Conservation (phyloP, 2,797 vertebrate species). For the Lates japonicus region DNA sequence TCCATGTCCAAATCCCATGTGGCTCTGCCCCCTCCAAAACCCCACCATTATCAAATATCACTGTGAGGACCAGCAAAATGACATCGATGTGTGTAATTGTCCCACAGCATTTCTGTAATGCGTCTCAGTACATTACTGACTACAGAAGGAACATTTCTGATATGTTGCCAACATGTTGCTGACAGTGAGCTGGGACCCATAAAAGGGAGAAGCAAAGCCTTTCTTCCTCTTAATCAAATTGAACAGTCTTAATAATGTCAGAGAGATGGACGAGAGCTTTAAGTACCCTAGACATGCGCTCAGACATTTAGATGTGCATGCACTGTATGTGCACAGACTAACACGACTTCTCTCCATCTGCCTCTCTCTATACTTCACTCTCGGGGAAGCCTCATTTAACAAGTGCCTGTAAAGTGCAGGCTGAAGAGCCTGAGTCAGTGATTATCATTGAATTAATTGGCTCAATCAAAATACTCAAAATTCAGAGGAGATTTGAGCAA, state of each 20-base stretch:
- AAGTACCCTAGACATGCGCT: slow-evolving; percentile 27
- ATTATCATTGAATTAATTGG: slow-evolving; percentile 10
- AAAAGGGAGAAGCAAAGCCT: slow-evolving; percentile 38
- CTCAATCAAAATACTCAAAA: slow-evolving; percentile 33
- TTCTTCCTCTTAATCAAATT: slow-evolving; percentile 60
- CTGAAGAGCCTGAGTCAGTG: slow-evolving; percentile 13
- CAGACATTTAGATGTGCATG: slow-evolving; percentile 21
- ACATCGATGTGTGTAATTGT: slow-evolving; percentile 49
- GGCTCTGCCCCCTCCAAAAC: slow-evolving; percentile 23
- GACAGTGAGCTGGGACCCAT: slow-evolving; percentile 20
- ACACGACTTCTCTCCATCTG: slow-evolving; percentile 17
- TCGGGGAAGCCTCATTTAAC: slow-evolving; percentile 13
- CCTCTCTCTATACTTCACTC: neutral
- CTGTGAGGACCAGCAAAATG: slow-evolving; percentile 39
- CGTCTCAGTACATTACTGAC: slow-evolving; percentile 33
- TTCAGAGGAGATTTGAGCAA: slow-evolving; percentile 19
- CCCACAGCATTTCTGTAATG: slow-evolving; percentile 37
- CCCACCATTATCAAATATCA: slow-evolving; percentile 73
- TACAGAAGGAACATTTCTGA: slow-evolving; percentile 31
- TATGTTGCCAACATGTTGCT: slow-evolving; percentile 30
- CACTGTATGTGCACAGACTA: neutral
- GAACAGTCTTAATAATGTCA: slow-evolving; percentile 46
- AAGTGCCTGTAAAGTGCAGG: slow-evolving; percentile 22
- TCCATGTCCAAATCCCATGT: slow-evolving; percentile 51
- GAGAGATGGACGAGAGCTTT: slow-evolving; percentile 41